phyloP scores from a whole-genome alignment of 2,797 vertebrate species.

The Alectoris magna region DNA sequence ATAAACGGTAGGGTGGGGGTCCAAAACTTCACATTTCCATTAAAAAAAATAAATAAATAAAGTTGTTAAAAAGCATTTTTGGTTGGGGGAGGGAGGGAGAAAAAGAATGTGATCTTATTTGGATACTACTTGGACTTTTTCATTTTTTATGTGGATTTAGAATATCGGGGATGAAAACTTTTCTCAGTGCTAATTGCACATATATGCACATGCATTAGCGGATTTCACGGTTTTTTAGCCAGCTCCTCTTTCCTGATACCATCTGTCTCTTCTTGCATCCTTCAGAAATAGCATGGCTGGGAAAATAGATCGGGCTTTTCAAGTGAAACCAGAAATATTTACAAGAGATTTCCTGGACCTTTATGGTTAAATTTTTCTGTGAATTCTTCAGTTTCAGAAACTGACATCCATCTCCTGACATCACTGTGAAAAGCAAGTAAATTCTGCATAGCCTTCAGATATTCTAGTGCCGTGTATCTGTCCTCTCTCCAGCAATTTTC shows the following conservation, averaged over 20 bases:
- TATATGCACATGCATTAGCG: not conserved
- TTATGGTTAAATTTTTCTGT: not conserved
- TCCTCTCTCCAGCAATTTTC: not conserved
- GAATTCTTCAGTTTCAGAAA: not conserved
- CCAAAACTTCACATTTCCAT: not conserved
- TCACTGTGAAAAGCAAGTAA: not conserved
- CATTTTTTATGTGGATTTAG: not conserved
- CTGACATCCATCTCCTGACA: not conserved
- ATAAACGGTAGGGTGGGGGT: rapidly evolving
- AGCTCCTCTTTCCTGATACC: not conserved
- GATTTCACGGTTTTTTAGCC: not conserved
- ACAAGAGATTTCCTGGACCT: not conserved
- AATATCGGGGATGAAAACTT: not conserved
- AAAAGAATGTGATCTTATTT: not conserved
- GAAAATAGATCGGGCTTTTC: not conserved
- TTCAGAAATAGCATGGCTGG: not conserved
- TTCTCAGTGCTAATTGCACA: not conserved
- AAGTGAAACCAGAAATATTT: not conserved
- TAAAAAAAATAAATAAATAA: not conserved
- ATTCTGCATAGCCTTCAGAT: not conserved
- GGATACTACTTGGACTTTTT: not conserved
- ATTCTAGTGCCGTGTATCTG: not conserved
- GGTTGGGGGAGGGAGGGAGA: not conserved
- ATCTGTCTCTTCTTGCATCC: not conserved
- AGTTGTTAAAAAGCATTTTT: not conserved